Base-by-base conservation (phyloP, 2,888 invertebrate genomes). In the Dryococelus australis region DNA sequence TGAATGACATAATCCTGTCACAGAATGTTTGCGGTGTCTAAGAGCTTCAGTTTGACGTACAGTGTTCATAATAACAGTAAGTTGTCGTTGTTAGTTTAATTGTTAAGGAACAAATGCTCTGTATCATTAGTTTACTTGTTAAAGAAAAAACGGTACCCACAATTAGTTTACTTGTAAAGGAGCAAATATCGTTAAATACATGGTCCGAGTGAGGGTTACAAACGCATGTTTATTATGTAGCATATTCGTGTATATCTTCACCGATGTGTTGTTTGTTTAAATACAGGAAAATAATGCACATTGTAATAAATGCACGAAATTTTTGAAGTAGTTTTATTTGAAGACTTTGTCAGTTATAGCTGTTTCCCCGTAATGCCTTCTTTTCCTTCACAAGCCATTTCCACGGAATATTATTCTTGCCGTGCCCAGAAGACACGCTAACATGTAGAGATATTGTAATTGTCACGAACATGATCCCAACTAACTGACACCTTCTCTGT, bases 261-360 rank as follows among this genome's bases (percentile, higher is more conserved):
- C 65, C 65, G n/a, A n/a, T 65, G 65, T 65, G 83, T 88, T 88
- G 88, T 88, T 88, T 88, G 87, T 86, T 86, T 65, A 84, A 86
- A 79, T 78, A 79, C 85, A 65, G 43, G 13, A 87, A 65, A 81
- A 84, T 43, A 84, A 86, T 88, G 88, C 88, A 88, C 88, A 84
- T 86, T 88, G 88, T 88, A 88, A 88, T 88, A 87, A 88, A 88
- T 87, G 85, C 88, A 88, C 88, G 43, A 87, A 85, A 83, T 79
- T 88, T 88, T 88, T 65, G 43, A 27, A 28, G 20, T 84, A 27
- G 8, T 83, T 84, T 26, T 28, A 47, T 80, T 79, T 65, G 20
- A n/a, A 65, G n/a, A 47, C 16, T 47, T 47, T 35, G 35, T 35
- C 35, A 35, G 35, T 35, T 1, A 35, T 35, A 35, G 35, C 35